Evolutionary conservation across 2,888 invertebrate genomes (phyloP), one percentile per base, ranked within the genome.

Genomic region (Dynastes grantii): DNA sequence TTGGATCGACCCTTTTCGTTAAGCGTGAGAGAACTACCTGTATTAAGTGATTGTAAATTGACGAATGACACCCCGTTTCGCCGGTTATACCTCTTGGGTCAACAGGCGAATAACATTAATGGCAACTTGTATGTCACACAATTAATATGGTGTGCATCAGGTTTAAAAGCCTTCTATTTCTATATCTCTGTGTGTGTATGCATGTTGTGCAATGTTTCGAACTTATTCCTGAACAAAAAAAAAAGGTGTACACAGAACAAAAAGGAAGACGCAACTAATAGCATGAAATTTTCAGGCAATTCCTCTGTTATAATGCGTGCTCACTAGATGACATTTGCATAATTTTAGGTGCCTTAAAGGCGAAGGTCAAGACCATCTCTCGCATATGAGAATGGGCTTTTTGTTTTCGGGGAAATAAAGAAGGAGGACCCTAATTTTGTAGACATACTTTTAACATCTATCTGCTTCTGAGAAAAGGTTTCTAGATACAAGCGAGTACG

Each of bases 271-370:
- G 16, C 2, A 61, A 61, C 5, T 11, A 45, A 73, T 73, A 40
- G 61, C 73, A 73, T 73, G 73, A 73, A 61, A 61, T 73, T 73
- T 73, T 73, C 61, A 61, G 73, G 73, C 73, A 73, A 73, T 61
- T 58, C 58, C 40, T 61, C 73, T 73, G 61, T 73, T 73, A 73
- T 73, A 53, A 5, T 73, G 61, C 45, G 45, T 61, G 37, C 16
- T 73, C 11, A 9, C 37, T 61, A 73, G 73, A 73, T 61, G 58
- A 40, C 40, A 73, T 73, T 73, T 73, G 73, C 73, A 73, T 73
- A 73, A 73, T 73, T 73, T 73, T 61, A 16, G 45, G 73, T 45
- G 53, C 61, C 73, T 61, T 61, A n/a, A 11, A 61, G 32, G 27
- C 40, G 61, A 61, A 73, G 37, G 61, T 61, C 73, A 73, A 58